Conservation (phyloP, 2,113 vertebrate genomes). For the Numenius arquata region DNA sequence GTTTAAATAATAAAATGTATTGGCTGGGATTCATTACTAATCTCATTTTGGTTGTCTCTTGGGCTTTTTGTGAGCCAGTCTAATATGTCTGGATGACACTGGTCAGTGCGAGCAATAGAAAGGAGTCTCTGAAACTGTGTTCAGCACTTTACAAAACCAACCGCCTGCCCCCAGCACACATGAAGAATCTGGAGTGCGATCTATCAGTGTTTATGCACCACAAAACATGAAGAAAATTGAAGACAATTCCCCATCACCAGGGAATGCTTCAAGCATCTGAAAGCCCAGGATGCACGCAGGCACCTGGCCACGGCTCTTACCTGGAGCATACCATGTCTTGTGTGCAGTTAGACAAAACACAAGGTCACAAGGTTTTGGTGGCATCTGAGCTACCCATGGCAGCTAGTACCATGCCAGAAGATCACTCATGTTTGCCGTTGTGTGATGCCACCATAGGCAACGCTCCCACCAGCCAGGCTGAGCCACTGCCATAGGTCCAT, state of each 20-base stretch:
- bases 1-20: background rate
- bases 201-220: background rate
- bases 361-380: background rate
- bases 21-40: background rate
- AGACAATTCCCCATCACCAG: background rate
- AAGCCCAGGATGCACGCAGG: background rate
- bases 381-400: background rate
- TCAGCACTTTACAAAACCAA: background rate
- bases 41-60: background rate
- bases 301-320: background rate
- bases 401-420: background rate
- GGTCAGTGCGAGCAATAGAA: background rate
- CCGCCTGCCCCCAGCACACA: rapidly evolving
- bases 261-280: background rate
- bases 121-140: background rate
- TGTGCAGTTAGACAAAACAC: background rate
- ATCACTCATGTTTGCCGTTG: rapidly evolving
- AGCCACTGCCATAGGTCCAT: background rate
- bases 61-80: background rate
- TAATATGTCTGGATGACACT: background rate
- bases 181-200: background rate
- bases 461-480: background rate
- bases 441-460: rapidly evolving
- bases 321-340: rapidly evolving
- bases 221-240: background rate